Evolutionary conservation across 92 coral and sea anemone species (phyloP).

Genomic region (Palythoa grandiflora): DNA sequence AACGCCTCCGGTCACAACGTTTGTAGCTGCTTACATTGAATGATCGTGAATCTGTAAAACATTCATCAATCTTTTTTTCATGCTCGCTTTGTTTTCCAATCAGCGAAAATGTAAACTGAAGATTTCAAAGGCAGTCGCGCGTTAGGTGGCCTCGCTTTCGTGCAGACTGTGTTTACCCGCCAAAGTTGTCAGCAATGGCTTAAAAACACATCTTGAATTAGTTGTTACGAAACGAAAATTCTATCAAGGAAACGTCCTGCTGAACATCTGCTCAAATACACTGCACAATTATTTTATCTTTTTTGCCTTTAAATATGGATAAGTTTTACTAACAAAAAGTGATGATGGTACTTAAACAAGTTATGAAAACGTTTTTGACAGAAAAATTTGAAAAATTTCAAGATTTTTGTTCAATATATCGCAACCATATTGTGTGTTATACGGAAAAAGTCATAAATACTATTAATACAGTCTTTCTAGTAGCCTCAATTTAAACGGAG

Average conservation of each 20-base stretch:
- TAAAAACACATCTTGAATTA: neutral
- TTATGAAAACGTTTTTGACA: neutral
- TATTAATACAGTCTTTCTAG: neutral
- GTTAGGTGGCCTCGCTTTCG: slow-evolving; percentile 42
- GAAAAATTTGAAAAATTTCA: neutral
- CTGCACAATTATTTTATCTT: neutral
- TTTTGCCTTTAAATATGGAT: neutral
- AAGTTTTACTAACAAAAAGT: neutral
- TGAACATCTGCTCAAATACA: neutral
- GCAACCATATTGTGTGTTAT: neutral
- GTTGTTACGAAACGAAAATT: slow-evolving; percentile 21
- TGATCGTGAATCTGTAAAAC: slow-evolving; percentile 48
- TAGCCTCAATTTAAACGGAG: neutral
- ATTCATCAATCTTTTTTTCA: slow-evolving; percentile 45
- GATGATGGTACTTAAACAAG: neutral
- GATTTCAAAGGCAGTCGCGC: slow-evolving; percentile 21
- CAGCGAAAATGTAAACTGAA: slow-evolving; percentile 23
- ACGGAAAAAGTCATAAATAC: neutral
- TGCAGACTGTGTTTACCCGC: slow-evolving; percentile 29
- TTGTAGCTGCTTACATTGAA: slow-evolving; percentile 45
- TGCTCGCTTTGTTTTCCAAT: slow-evolving; percentile 23
- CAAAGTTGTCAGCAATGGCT: slow-evolving; percentile 9
- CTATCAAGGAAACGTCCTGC: neutral
- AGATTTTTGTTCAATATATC: neutral
- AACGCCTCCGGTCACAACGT: slow-evolving; percentile 45